These are phyloP conservation scores for Ephialtes manifestator DNA, from an alignment of 2,888 invertebrate genomes.

Conservation along the genomic window DNA sequence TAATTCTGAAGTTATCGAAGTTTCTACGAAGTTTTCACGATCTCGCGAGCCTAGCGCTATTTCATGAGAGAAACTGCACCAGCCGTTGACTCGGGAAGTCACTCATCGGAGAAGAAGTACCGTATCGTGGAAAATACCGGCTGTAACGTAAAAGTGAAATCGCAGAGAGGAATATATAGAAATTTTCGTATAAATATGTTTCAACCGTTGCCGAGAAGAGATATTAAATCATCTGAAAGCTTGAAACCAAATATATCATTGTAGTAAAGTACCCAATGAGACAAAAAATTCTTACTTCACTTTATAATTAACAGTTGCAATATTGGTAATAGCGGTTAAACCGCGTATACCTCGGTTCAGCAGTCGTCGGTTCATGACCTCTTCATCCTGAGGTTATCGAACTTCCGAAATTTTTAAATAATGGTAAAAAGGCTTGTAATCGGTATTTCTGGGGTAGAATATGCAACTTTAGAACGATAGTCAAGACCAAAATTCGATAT, in stretches of 20 bases:
- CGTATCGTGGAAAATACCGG: background rate
- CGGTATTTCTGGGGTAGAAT: too few species aligned
- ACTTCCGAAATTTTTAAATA: too few species aligned
- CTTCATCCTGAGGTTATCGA: too few species aligned
- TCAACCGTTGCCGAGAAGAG: slow-evolving; percentile 19
- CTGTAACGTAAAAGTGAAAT: slow-evolving; percentile 33
- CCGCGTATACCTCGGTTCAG: background rate
- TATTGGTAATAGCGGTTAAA: too few species aligned
- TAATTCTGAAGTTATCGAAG: slow-evolving; percentile 35
- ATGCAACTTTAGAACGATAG: too few species aligned
- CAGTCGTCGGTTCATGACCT: slow-evolving; percentile 19
- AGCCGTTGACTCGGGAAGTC: slow-evolving; percentile 2
- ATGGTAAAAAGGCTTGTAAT: too few species aligned
- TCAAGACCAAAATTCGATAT: too few species aligned
- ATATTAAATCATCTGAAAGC: slow-evolving; percentile 45
- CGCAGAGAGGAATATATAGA: slow-evolving; percentile 15
- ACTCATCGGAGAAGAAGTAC: slow-evolving; percentile 10
- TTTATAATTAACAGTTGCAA: too few species aligned
- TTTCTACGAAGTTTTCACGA: slow-evolving; percentile 10
- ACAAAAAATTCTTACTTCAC: too few species aligned
- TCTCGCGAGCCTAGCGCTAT: background rate
- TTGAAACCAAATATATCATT: background rate
- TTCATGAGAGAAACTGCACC: slow-evolving; percentile 32
- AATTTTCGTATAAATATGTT: slow-evolving; percentile 20
- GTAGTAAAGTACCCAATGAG: background rate